Percentiles rank a stretch among this genome's conserved stretches.
Evolutionary conservation across 2,888 invertebrate genomes (phyloP).

Genomic region (Amphipyra tragopoginis): DNA sequence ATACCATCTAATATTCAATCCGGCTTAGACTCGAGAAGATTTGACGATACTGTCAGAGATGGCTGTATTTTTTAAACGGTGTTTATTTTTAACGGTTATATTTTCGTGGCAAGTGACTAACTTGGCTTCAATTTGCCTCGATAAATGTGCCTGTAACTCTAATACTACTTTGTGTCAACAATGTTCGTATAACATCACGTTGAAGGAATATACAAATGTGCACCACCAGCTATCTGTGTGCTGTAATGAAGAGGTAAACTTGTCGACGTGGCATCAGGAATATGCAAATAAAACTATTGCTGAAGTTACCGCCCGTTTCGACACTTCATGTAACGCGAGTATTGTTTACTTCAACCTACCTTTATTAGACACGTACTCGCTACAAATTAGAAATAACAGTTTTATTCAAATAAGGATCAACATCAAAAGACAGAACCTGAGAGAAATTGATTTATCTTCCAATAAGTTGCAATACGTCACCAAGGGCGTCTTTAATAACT

Average conservation of each 20-base stretch:
- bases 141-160: constrained; percentile 72
- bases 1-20: constrained; percentile 79
- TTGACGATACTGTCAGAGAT: constrained; percentile 70
- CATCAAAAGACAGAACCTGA: constrained; percentile 79
- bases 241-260: constrained; percentile 71
- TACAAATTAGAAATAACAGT: constrained; percentile 77
- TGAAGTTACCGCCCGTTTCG: constrained; percentile 71
- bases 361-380: constrained; percentile 73
- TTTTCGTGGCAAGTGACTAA: constrained; percentile 77
- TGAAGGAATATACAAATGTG: constrained; percentile 74
- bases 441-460: constrained; percentile 90
- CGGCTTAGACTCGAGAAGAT: constrained; percentile 71
- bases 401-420: constrained; percentile 75
- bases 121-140: constrained; percentile 76
- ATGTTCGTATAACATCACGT: constrained; percentile 80
- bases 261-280: constrained; percentile 67
- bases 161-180: constrained; percentile 71
- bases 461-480: constrained; percentile 89
- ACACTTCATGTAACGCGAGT: constrained; percentile 73
- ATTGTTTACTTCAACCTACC: constrained; percentile 73
- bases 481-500: constrained; percentile 89
- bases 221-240: constrained; percentile 71
- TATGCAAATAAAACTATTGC: constrained; percentile 77
- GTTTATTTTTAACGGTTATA: constrained; percentile 78
- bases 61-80: constrained; percentile 78